These are phyloP conservation scores for Papilio protenor DNA, from an alignment of 2,888 invertebrate genomes.

Conservation along the genomic window DNA sequence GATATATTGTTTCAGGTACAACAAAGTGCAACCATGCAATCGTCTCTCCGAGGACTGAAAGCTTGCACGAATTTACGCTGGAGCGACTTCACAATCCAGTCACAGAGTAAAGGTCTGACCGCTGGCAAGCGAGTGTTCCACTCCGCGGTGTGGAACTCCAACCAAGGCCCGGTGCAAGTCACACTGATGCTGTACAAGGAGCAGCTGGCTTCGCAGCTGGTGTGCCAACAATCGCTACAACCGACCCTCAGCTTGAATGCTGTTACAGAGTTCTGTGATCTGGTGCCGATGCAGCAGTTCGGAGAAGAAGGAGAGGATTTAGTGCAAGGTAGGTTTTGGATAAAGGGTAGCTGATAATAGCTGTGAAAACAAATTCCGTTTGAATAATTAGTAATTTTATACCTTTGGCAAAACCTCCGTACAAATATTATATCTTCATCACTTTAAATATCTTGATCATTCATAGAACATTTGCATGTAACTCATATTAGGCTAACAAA, in stretches of 20 bases:
- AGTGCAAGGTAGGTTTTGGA: conserved; percentile 82
- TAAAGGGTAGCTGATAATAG: too few species aligned
- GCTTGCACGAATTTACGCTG: conserved; percentile 89
- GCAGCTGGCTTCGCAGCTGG: conserved; percentile 85
- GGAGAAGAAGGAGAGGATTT: conserved; percentile 86
- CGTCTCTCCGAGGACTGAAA: conserved; percentile 88
- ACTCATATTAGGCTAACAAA: background rate
- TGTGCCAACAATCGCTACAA: conserved; percentile 86
- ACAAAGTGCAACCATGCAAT: conserved; percentile 87
- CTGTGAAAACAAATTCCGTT: too few species aligned
- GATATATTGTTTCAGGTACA: conserved; percentile 75
- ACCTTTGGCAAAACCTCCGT: too few species aligned
- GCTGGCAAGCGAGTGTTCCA: conserved; percentile 90
- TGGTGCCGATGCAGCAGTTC: conserved; percentile 88
- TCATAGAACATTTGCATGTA: too few species aligned
- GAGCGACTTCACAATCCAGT: conserved; percentile 87
- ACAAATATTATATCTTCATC: too few species aligned
- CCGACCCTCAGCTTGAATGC: conserved; percentile 88
- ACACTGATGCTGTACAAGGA: conserved; percentile 87
- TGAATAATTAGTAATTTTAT: too few species aligned
- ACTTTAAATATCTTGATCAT: too few species aligned
- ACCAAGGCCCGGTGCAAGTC: conserved; percentile 86
- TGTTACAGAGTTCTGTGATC: conserved; percentile 92
- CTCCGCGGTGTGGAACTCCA: conserved; percentile 89
- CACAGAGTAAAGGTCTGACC: conserved; percentile 79